Percentiles rank a stretch among this genome's conserved stretches.
Conservation (phyloP, 2,888 invertebrate genomes). For the Endomychus coccineus region DNA sequence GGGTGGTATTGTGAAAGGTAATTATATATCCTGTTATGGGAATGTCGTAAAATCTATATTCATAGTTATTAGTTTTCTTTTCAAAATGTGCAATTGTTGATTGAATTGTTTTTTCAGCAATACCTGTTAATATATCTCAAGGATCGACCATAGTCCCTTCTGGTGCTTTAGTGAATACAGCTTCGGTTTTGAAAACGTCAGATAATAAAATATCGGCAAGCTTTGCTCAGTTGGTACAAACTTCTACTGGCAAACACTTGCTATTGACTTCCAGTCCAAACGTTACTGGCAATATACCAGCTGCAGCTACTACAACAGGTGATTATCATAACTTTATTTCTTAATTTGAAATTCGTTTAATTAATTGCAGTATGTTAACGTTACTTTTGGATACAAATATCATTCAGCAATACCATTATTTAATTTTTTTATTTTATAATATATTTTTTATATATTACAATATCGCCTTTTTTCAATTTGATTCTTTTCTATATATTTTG, state of each 20-base stretch:
- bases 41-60: slow-evolving; percentile 1
- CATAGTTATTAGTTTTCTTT: slow-evolving; percentile 10
- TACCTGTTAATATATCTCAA: slow-evolving; percentile 40
- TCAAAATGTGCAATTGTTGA: too few relatives aligned
- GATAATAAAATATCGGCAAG: slow-evolving; percentile 38
- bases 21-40: slow-evolving; percentile 2
- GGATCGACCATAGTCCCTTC: slow-evolving; percentile 26
- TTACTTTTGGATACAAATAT: too few relatives aligned
- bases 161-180: slow-evolving; percentile 31
- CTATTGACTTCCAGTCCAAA: slow-evolving; percentile 50
- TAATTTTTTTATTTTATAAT: too few relatives aligned
- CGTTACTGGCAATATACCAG: slow-evolving; percentile 39
- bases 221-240: slow-evolving; percentile 63
- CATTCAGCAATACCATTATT: too few relatives aligned
- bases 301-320: slow-evolving; percentile 37
- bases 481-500: too few relatives aligned
- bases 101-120: too few relatives aligned
- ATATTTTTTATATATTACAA: too few relatives aligned
- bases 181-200: slow-evolving; percentile 36
- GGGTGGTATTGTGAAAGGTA: slow-evolving; percentile 42
- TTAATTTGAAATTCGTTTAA: background rate
- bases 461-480: too few relatives aligned
- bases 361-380: slow-evolving; percentile 6
- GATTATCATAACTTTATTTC: too few relatives aligned
- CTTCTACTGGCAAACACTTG: slow-evolving; percentile 62